Percentiles rank a stretch among this genome's conserved stretches.
phyloP scores from a whole-genome alignment of 23 tunicate species.

The Ascidia mentula region DNA sequence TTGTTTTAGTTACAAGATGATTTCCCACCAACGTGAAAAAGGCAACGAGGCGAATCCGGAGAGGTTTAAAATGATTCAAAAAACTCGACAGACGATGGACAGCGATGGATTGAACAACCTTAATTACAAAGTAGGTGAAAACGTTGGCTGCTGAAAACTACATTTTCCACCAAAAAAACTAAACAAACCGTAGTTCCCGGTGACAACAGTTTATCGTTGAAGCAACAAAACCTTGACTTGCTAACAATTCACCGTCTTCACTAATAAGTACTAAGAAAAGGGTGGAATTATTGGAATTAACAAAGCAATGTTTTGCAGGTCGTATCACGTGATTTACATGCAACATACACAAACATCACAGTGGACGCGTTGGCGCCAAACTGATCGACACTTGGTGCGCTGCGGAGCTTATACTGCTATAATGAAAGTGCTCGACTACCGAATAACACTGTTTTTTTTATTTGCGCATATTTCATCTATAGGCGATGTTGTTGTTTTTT shows the following conservation, averaged over 20 bases:
- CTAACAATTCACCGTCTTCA: not conserved
- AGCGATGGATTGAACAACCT: conserved; percentile 66
- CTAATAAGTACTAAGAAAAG: not conserved
- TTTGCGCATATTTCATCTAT: too few species aligned
- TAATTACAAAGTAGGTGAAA: conserved; percentile 51
- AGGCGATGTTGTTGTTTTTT: too few species aligned
- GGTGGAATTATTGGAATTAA: not conserved
- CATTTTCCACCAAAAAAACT: too few species aligned
- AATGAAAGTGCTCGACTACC: too few species aligned
- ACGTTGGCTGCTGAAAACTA: too few species aligned
- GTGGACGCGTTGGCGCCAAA: conserved; percentile 29
- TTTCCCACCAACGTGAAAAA: conserved; percentile 65
- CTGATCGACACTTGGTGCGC: not conserved
- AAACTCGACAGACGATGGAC: conserved; percentile 37
- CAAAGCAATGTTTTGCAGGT: conserved; percentile 53
- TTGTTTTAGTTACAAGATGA: conserved; percentile 82
- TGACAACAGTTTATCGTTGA: too few species aligned
- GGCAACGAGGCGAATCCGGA: conserved; percentile 87
- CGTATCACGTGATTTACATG: conserved; percentile 25
- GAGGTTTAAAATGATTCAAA: conserved; percentile 61
- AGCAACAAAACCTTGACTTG: too few species aligned
- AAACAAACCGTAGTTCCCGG: too few species aligned
- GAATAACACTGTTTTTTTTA: too few species aligned
- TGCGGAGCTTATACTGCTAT: too few species aligned
- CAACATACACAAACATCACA: conserved; percentile 55